Conservation (phyloP, 1,140 invertebrate genomes). For the Cryptotermes secundus region DNA sequence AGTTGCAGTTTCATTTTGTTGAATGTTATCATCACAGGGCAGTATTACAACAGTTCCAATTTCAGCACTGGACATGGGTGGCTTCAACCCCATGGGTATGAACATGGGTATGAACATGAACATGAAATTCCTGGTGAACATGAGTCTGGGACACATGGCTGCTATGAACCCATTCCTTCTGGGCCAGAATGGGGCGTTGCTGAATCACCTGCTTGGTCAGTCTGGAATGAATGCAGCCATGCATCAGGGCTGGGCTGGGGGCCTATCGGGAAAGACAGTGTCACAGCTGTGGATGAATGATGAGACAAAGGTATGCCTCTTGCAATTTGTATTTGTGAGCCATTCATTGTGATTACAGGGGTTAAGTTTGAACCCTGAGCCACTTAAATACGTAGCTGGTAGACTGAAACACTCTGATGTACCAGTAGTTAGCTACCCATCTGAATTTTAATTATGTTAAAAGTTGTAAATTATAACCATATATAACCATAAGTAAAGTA, state of each 20-base stretch:
- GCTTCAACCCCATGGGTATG: constrained; percentile 48
- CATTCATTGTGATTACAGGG: too few species aligned
- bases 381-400: too few species aligned
- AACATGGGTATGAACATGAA: too few species aligned
- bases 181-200: constrained; percentile 39
- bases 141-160: constrained; percentile 38
- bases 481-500: too few species aligned
- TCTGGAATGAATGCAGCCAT: constrained; percentile 42
- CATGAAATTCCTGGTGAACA: too few species aligned
- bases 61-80: constrained; percentile 53
- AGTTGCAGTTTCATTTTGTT: too few species aligned
- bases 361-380: too few species aligned
- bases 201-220: constrained; percentile 50
- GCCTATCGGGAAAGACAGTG: constrained; percentile 50
- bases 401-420: too few species aligned
- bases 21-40: too few species aligned
- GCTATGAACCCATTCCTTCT: constrained; percentile 35
- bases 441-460: too few species aligned
- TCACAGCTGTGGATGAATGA: constrained; percentile 59
- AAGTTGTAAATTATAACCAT: too few species aligned
- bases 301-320: constrained; percentile 39
- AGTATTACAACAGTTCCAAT: background rate
- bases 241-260: constrained; percentile 46
- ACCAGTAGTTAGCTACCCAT: too few species aligned
- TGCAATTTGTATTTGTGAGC: background rate